These are phyloP conservation scores for Cheilosia vulpina DNA, from an alignment of 2,888 invertebrate genomes.

Conservation along the genomic window DNA sequence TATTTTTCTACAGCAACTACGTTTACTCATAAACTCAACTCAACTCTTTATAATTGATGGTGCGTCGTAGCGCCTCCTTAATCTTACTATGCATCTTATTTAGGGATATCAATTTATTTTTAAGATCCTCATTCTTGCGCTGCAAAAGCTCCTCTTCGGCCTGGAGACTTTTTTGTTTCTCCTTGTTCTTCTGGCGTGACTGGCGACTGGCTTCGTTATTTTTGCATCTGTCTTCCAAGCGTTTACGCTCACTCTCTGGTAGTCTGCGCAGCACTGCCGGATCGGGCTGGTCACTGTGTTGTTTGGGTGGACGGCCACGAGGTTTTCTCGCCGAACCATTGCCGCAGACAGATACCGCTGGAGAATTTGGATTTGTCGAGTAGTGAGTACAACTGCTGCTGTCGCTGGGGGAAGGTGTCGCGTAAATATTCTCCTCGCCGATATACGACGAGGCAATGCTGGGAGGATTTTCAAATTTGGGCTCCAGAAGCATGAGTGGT, in stretches of 20 bases:
- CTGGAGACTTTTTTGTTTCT: slow-evolving; percentile 78
- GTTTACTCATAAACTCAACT: neutral
- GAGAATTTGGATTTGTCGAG: slow-evolving; percentile 64
- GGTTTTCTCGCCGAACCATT: slow-evolving; percentile 42
- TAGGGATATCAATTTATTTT: neutral
- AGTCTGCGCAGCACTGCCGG: slow-evolving; percentile 76
- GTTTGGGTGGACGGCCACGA: slow-evolving; percentile 81
- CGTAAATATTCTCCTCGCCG: slow-evolving; percentile 49
- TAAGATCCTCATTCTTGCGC: slow-evolving; percentile 46
- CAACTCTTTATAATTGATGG: neutral
- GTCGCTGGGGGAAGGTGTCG: slow-evolving; percentile 63
- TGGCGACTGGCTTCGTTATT: slow-evolving; percentile 82
- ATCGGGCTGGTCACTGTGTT: slow-evolving; percentile 81
- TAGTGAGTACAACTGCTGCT: slow-evolving; percentile 55
- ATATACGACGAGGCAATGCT: slow-evolving; percentile 56
- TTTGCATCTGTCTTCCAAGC: slow-evolving; percentile 80
- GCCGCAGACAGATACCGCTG: slow-evolving; percentile 41
- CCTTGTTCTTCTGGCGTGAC: slow-evolving; percentile 81
- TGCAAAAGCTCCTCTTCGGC: slow-evolving; percentile 75
- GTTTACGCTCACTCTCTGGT: slow-evolving; percentile 78
- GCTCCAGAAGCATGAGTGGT: slow-evolving; percentile 7
- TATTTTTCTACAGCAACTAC: neutral
- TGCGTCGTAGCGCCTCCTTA: slow-evolving; percentile 21
- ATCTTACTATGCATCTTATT: slow-evolving; percentile 26
- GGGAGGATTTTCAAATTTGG: slow-evolving; percentile 60